Evolutionary conservation across 2,797 vertebrate species (phyloP), one percentile per base, ranked within the genome.

Genomic region (Takifugu ocellatus): DNA sequence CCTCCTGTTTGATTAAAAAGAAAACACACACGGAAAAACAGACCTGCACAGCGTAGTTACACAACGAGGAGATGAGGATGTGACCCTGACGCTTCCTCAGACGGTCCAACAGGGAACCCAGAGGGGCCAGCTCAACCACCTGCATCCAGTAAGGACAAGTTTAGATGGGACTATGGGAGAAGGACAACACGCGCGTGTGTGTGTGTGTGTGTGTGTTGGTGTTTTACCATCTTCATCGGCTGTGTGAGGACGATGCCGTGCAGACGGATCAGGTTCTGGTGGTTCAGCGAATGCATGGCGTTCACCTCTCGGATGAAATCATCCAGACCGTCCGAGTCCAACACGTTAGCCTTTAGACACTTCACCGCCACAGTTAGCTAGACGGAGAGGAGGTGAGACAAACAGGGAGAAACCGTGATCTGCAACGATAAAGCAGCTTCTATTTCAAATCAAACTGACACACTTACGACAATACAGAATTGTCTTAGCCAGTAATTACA

Each of bases 271-370:
- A 99, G 94, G 88, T 98, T 99, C 69, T 92, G 91, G 78, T 99
- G 97, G 84, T 94, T 93, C 61, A 99, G 90, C 0, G 95, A 97
- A 64, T 99, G 96, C 97, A 98, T 99, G 72, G 96, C 96, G 0
- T 99, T 99, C 79, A 98, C 97, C 78, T 98, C 97, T 47, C 94
- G 89, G 81, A 98, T 98, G 83, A 99, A 99, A 81, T 98, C 96
- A 0, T 99, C 96, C 84, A 98, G 86, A 27, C 94, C 94, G 53
- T 98, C 96, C 0, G 96, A 93, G 75, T 94, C 95, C 75, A 98
- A 67, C 63, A 98, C 92, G 0, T 94, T 93, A 0, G 93, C 93
- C 90, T 99, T 99, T 77, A 99, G 91, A 82, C 96, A 98, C 85
- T 99, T 99, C 73, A 99, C 96, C 0, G 97, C 97, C 79, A 99